Base-by-base conservation (phyloP, 2,888 invertebrate genomes). In the Clistopyga incitator region DNA sequence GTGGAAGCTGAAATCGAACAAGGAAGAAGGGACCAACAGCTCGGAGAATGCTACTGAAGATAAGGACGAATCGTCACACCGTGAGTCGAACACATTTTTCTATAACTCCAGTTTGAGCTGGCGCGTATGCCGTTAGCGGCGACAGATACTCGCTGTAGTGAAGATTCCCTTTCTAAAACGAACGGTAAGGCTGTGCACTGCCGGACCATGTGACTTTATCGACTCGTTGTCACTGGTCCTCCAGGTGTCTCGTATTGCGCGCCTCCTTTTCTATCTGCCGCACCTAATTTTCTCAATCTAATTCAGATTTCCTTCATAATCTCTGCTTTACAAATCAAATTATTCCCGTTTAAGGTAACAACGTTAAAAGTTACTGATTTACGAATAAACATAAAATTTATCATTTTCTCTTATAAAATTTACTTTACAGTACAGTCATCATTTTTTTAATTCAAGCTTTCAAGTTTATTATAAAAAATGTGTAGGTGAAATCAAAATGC, bases 81-180 rank as follows among this genome's bases (percentile, higher is more conserved):
- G 85, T 87, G 72, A 86, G 86, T 86, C 54, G 20, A 72, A 71
- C 20, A 68, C 15, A 47, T 38, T 67, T 67, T 54, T 83, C 25
- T 50, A 25, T 67, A 78, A 3, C 50, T 47, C 11, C 67, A 10
- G 18, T 42, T 54, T 3, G 10, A 18, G 20, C 38, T 13, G n/a
- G 4, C 8, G 13, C 29, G 10, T 59, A 4, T 67, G 70, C 29
- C 68, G 2, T 52, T 6, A 23, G 64, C 64, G 23, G 64, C 2
- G 52, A 29, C 1, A 52, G 61, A 29, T 13, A 50, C 61, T 20
- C 59, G 47, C 61, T 47, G 38, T 23, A 20, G 50, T 0, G 10
- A 2, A 50, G 6, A 25, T 45, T 42, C 3, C 20, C n/a, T 45
- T 71, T 42, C 18, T 13, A 2, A 20, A 1, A 18, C 54, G 50